Conservation (phyloP, 1,140 invertebrate species). For the Streblospio benedicti region DNA sequence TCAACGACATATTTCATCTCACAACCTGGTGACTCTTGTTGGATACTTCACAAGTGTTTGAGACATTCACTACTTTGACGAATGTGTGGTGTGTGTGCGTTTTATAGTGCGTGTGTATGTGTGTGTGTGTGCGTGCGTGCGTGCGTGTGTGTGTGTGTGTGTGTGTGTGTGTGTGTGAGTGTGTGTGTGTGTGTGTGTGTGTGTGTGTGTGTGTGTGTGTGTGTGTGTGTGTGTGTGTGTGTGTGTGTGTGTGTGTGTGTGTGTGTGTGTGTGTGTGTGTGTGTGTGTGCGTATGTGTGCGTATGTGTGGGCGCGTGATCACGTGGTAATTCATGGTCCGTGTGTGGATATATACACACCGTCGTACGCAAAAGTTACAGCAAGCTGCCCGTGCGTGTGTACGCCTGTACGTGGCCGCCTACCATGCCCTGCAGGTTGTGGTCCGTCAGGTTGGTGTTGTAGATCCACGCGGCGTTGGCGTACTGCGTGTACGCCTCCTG, state of each 20-base stretch:
- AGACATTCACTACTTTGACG: no score
- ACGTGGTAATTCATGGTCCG: no score
- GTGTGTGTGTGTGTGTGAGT: background rate
- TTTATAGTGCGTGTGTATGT: no score
- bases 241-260: background rate
- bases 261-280: constrained; percentile 1
- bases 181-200: constrained; percentile 6
- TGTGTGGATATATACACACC: no score
- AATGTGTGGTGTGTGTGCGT: no score
- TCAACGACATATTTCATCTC: no score
- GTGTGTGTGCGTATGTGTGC: no score
- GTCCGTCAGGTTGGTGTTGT: constrained; percentile 16
- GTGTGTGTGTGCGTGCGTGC: background rate
- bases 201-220: constrained; percentile 6
- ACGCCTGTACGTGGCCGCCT: background rate
- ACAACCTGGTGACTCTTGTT: no score
- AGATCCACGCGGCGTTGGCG: constrained; percentile 7
- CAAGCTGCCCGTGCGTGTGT: no score
- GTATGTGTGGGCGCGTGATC: no score
- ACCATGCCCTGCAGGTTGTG: constrained; percentile 8
- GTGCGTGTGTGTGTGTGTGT: background rate
- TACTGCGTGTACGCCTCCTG: background rate
- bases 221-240: constrained; percentile 1
- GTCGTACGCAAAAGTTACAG: no score
- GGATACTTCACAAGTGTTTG: no score